These are phyloP conservation scores for Oasisia sp. DNA, from an alignment of 2,888 invertebrate genomes.

Conservation along the genomic window DNA sequence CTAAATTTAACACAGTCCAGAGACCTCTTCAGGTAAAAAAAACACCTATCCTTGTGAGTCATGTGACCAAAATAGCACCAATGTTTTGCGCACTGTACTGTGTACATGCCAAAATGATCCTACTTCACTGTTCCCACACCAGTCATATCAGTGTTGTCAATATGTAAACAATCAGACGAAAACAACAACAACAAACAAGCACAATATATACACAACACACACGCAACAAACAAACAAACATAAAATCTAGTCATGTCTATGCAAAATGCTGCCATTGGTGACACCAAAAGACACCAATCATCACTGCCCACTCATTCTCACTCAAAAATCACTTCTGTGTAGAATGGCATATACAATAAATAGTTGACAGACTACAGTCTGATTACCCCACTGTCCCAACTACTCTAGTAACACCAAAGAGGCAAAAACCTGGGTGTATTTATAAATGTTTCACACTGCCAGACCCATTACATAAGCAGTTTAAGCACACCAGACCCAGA, in stretches of 20 bases:
- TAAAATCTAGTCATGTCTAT: not conserved
- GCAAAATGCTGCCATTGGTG: not conserved
- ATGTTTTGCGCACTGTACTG: not conserved
- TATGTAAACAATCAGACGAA: not conserved
- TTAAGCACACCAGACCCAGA: not conserved
- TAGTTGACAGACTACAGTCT: too few species aligned
- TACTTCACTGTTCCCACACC: not conserved
- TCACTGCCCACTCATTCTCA: too few species aligned
- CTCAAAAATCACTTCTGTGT: too few species aligned
- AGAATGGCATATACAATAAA: too few species aligned
- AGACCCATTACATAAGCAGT: not conserved
- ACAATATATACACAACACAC: not conserved
- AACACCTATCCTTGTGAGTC: not conserved
- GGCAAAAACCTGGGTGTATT: not conserved
- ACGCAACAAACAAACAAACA: not conserved
- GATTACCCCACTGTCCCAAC: too few species aligned
- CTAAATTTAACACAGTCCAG: too few species aligned
- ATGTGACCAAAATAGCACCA: not conserved
- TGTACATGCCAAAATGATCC: not conserved
- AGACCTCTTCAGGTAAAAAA: not conserved
- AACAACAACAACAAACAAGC: not conserved
- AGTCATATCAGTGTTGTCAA: not conserved
- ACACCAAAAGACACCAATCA: too few species aligned
- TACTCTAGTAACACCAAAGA: too few species aligned
- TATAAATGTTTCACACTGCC: not conserved